phyloP scores from a whole-genome alignment of 2,797 vertebrate species.

The Denticeps clupeoides region DNA sequence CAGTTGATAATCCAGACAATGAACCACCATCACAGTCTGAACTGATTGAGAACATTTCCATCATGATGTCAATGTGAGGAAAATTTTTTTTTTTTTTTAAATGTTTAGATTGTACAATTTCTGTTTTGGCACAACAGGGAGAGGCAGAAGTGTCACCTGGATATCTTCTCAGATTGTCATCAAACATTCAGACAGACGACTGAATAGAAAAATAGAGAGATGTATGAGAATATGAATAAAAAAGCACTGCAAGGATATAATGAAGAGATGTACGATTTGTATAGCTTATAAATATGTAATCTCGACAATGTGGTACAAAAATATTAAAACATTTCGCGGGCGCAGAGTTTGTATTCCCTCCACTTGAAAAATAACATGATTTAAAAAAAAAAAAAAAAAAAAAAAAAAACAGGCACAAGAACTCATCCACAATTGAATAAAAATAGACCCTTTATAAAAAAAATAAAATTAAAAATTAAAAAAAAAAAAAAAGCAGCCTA shows the following conservation, averaged over 20 bases:
- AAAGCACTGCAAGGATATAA: constrained; percentile 79
- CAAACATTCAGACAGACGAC: constrained; percentile 43
- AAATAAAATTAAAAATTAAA: not conserved
- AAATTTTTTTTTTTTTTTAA: no score
- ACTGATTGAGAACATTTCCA: no score
- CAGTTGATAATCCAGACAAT: no score
- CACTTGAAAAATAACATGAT: constrained; percentile 23
- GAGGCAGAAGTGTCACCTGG: no score
- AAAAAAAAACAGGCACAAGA: constrained; percentile 63
- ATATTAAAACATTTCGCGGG: constrained; percentile 70
- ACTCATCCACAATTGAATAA: constrained; percentile 39
- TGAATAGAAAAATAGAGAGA: constrained; percentile 66
- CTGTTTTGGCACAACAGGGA: constrained; percentile 39
- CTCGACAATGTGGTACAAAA: constrained; percentile 82
- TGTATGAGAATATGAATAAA: constrained; percentile 70
- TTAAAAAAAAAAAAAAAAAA: constrained; percentile 36
- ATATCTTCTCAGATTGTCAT: constrained; percentile 54
- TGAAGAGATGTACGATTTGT: constrained; percentile 73
- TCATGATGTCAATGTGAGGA: no score
- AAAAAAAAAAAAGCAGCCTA: no score
- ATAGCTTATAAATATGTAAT: constrained; percentile 87
- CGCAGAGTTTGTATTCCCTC: constrained; percentile 44
- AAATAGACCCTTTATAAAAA: not conserved
- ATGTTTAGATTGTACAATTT: constrained; percentile 4
- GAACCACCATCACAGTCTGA: no score